Evolutionary conservation across 2,797 vertebrate genomes (phyloP), one percentile per base, ranked within the genome.

Genomic region (Crypturellus tataupa): DNA sequence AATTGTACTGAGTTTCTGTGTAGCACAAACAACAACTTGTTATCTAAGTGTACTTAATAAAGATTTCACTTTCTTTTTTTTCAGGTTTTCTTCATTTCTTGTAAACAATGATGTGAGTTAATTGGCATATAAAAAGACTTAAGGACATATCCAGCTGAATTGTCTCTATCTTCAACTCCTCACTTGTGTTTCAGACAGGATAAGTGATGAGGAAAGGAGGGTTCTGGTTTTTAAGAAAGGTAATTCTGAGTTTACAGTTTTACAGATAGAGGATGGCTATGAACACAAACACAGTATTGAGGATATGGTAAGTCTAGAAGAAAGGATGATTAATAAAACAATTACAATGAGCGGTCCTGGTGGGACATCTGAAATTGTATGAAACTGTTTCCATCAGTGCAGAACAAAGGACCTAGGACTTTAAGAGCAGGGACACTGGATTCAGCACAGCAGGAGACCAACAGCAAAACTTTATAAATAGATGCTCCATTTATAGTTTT

Each of bases 331-430:
- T 87, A 63, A 79, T 85, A 14, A 47, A 92, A 80, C 55, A 67
- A 73, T 44, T 71, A 72, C 87, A 81, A 49, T 49, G 72, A 95
- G 76, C 24, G 63, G 46, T 39, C 86, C 70, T 20, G 0, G 19
- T 94, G 77, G 77, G 67, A 81, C 51, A 44, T 65, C 72, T 68
- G 46, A 81, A 93, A 89, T 89, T n/a, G 55, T 87, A 46, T 46
- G 20, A 86, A 95, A 91, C 59, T 75, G 8, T 83, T 96, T 93
- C 68, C 90, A 93, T 82, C 69, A 75, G 42, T 14, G 44, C 23
- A 53, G 72, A 91, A 83, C 67, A 91, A 89, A 93, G 70, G 59
- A 69, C 27, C 51, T 62, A 33, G 0, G 1, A 10, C 79, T 91
- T 67, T 64, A 88, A 64, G 56, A 81, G 35, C 25, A 10, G 51